These are phyloP conservation scores for Drosophila rellima DNA, from an alignment of 2,888 invertebrate genomes.

Conservation along the genomic window DNA sequence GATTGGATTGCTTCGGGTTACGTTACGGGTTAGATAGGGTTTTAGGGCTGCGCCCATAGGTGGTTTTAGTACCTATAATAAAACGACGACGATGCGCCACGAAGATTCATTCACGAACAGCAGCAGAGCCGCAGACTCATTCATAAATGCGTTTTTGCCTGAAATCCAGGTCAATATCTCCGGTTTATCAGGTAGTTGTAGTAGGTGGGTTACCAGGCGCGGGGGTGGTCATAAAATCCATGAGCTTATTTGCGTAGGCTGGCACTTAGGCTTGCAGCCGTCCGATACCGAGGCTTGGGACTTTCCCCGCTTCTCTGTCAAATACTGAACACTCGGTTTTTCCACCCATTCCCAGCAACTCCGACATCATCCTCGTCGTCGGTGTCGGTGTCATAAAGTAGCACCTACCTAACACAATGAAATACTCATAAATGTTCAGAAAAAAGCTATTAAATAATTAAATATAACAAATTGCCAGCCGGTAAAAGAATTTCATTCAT, in stretches of 20 bases:
- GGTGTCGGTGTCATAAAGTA: constrained; percentile 57
- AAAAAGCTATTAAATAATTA: constrained; percentile 70
- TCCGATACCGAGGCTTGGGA: constrained; percentile 50
- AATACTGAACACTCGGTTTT: constrained; percentile 70
- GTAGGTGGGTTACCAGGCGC: constrained; percentile 44
- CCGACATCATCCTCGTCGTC: constrained; percentile 21
- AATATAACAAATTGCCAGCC: constrained; percentile 39
- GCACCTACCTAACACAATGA: constrained; percentile 70
- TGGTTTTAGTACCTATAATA: constrained; percentile 69
- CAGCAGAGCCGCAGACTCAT: constrained; percentile 53
- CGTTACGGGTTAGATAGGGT: constrained; percentile 43
- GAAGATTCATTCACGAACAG: constrained; percentile 64
- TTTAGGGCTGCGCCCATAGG: constrained; percentile 43
- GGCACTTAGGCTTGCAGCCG: constrained; percentile 69
- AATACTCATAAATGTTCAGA: constrained; percentile 57
- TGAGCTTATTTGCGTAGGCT: constrained; percentile 77
- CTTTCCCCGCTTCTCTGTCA: constrained; percentile 62
- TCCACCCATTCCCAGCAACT: constrained; percentile 57
- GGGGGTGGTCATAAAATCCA: constrained; percentile 46
- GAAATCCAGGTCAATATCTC: constrained; percentile 24
- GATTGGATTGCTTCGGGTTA: constrained; percentile 15
- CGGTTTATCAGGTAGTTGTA: constrained; percentile 35
- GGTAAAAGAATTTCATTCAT: constrained; percentile 65
- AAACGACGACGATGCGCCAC: constrained; percentile 35
- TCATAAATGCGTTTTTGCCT: constrained; percentile 68